Percentiles rank a stretch among this genome's conserved stretches.
Conservation (phyloP, 1,140 invertebrate species). For the Macrobrachium nipponense region DNA sequence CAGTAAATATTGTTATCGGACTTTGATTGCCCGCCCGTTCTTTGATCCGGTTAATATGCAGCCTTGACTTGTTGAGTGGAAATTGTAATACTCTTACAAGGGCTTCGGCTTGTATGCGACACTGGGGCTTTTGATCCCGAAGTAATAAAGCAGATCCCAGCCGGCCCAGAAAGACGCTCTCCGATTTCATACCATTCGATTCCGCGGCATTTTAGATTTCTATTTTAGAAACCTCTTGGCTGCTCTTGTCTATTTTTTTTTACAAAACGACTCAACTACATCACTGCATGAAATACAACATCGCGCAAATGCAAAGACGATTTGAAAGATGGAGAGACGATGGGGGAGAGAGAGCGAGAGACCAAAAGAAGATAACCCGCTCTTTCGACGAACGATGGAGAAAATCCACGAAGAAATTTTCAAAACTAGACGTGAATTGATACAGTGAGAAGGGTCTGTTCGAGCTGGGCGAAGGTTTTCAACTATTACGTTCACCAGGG, state of each 20-base stretch:
- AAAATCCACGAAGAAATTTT: conserved; percentile 36
- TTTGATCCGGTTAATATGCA: conserved; percentile 51
- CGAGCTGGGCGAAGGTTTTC: too few relatives aligned
- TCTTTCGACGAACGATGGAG: conserved; percentile 34
- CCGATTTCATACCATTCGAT: conserved; percentile 13
- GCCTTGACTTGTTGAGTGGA: conserved; percentile 50
- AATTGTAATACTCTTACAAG: conserved; percentile 51
- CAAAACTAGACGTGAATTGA: conserved; percentile 45
- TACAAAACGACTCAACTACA: too few relatives aligned
- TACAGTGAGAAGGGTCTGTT: conserved; percentile 24
- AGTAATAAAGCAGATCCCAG: conserved; percentile 34
- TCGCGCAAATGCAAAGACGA: conserved; percentile 12
- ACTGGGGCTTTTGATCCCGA: conserved; percentile 29
- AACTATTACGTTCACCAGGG: too few relatives aligned
- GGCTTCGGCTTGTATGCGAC: background rate
- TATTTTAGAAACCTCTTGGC: background rate
- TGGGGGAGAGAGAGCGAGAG: too few relatives aligned
- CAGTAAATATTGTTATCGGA: conserved; percentile 55
- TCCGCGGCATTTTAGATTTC: conserved; percentile 16
- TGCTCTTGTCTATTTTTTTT: background rate
- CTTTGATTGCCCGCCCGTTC: conserved; percentile 28
- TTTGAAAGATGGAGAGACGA: too few relatives aligned
- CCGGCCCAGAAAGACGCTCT: conserved; percentile 14
- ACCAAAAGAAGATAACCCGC: background rate
- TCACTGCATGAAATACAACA: too few relatives aligned